Conservation (phyloP, 2,888 invertebrate species). For the Zaprionus lineosus region DNA sequence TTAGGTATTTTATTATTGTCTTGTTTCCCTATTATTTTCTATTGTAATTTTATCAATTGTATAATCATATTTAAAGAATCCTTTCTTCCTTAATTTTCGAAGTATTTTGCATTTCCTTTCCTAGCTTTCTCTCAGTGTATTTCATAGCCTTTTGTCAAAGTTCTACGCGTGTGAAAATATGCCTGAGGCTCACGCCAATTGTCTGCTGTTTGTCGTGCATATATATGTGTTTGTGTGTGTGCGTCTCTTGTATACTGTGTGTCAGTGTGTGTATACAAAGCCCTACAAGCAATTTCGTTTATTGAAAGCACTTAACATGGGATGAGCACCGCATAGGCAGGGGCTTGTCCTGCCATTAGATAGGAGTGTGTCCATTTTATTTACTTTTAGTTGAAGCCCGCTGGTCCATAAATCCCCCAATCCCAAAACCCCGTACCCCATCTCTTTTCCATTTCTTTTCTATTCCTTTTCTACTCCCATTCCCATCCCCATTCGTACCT, state of each 20-base stretch:
- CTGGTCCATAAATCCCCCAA: background rate
- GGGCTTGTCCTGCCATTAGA: constrained; percentile 5
- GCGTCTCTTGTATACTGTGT: too few relatives aligned
- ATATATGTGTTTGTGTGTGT: background rate
- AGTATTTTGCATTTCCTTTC: background rate
- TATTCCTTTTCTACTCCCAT: too few relatives aligned
- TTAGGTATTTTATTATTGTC: too few relatives aligned
- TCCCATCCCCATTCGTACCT: too few relatives aligned
- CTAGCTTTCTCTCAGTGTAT: background rate
- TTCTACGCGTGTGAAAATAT: constrained; percentile 59
- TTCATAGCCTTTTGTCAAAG: constrained; percentile 30
- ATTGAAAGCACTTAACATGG: constrained; percentile 46
- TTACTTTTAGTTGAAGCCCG: constrained; percentile 7
- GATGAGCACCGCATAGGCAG: background rate
- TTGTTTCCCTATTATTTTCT: too few relatives aligned
- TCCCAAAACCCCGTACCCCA: too few relatives aligned
- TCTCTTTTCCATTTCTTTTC: background rate
- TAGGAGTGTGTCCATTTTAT: constrained; percentile 25
- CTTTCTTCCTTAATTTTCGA: too few relatives aligned
- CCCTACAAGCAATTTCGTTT: constrained; percentile 61
- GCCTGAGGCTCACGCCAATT: constrained; percentile 71
- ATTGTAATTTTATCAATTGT: too few relatives aligned
- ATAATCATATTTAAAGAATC: too few relatives aligned
- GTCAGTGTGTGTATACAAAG: constrained; percentile 19
- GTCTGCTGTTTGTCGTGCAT: too few relatives aligned